These are phyloP conservation scores for Sphaeramia orbicularis DNA, from an alignment of 2,797 vertebrate genomes.

Conservation along the genomic window DNA sequence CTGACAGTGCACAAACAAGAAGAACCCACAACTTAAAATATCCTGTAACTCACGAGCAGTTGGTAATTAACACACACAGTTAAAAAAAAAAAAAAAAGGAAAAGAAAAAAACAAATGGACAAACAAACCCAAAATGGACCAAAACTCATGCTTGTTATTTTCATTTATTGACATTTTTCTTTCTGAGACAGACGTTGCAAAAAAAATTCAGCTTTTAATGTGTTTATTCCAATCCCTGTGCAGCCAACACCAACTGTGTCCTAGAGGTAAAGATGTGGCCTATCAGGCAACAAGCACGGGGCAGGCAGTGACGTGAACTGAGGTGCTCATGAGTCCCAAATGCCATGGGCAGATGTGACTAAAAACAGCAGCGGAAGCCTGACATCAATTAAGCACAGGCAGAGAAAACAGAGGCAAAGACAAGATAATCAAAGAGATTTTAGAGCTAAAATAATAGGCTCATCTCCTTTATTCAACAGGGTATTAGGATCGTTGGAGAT, in stretches of 20 bases:
- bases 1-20: background rate
- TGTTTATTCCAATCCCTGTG: background rate
- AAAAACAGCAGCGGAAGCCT: constrained; percentile 46
- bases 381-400: background rate
- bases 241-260: constrained; percentile 28
- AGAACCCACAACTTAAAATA: background rate
- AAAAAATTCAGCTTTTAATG: background rate
- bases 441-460: background rate
- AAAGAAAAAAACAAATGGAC: too few species aligned
- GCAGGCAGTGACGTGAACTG: constrained; percentile 31
- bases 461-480: background rate
- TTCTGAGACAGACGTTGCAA: background rate
- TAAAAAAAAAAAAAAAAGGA: too few species aligned
- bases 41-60: background rate
- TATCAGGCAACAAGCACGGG: constrained; percentile 68
- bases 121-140: background rate
- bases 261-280: constrained; percentile 45
- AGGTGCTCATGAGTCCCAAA: constrained; percentile 41
- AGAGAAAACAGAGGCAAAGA: background rate
- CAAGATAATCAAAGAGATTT: background rate
- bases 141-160: background rate
- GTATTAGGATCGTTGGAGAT: too few species aligned
- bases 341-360: constrained; percentile 18
- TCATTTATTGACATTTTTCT: background rate
- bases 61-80: constrained; percentile 9